Evolutionary conservation across 1,140 invertebrate genomes (phyloP), one percentile per base, ranked within the genome.

Genomic region (Drosophila ercepeae): DNA sequence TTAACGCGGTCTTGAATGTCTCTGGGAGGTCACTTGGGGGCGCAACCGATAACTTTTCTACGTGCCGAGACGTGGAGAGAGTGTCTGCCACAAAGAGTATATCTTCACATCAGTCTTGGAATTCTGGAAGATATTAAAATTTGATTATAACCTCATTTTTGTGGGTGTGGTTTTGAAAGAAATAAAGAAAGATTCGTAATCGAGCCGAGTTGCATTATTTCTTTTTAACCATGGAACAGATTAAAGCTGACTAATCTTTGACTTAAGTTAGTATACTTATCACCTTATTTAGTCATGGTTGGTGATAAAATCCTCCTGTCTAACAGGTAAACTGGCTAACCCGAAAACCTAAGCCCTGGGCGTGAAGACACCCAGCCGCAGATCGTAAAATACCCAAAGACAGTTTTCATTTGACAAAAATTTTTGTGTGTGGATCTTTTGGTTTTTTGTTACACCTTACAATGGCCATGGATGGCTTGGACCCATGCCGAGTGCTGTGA

Each of bases 391-490:
- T 49, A 32, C 32, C 52, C 41, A 78, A 59, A 58, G 65, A 84
- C 79, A 72, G 55, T 83, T 78, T 88, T 46, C 73, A 78, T 88
- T 86, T 86, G 82, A 86, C 82, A 86, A 86, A 73, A 88, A 68
- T 75, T 73, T 75, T 68, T 84, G 39, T 79, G 63, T 79, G 63
- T 64, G 60, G 60, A 77, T 82, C 73, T 76, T 61, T 86, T 55
- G 82, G 82, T 86, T 86, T 86, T 88, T 86, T 71, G 82, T 86
- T 86, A 88, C 82, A 86, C 82, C 82, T 86, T 86, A 71, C 82
- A 74, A 77, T 76, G 76, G 46, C 63, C 27, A 39, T 13, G 23
- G 23, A 49, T 27, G 46, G 5, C 23, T 29, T 39, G 60, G 76
- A 82, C 78, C 76, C 78, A 75, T 82, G 82, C 73, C 55, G 82